Evolutionary conservation across 2,888 invertebrate species (phyloP).

Genomic region (Luperina nickerlii): DNA sequence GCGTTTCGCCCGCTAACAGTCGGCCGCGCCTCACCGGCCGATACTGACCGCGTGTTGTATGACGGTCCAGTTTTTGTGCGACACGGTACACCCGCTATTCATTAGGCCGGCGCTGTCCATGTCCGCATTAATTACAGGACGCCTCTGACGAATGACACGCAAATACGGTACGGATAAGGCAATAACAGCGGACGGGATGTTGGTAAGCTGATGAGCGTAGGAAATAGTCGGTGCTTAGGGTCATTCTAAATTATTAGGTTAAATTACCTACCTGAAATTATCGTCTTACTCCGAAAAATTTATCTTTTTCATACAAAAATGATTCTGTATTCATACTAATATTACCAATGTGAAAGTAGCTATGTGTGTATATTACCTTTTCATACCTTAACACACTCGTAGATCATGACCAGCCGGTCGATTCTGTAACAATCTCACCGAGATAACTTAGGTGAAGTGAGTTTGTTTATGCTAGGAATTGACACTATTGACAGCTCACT

Average conservation of each 20-base stretch:
- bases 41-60: conserved; percentile 77
- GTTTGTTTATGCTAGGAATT: too few relatives aligned
- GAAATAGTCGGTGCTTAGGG: conserved; percentile 37
- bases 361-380: neutral
- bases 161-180: conserved; percentile 70
- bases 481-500: too few relatives aligned
- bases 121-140: conserved; percentile 87
- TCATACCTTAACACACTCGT: neutral
- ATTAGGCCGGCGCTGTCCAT: conserved; percentile 83
- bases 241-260: conserved; percentile 26
- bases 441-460: too few relatives aligned
- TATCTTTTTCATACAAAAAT: neutral
- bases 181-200: conserved; percentile 50
- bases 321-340: neutral
- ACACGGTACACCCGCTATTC: conserved; percentile 86
- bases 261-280: neutral
- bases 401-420: neutral
- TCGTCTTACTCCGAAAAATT: neutral
- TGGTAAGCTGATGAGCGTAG: conserved; percentile 43
- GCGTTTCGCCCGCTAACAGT: conserved; percentile 56
- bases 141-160: conserved; percentile 80
- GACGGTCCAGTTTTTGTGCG: conserved; percentile 86
- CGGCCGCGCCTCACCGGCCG: conserved; percentile 56
- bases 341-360: neutral
- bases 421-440: too few relatives aligned